These are phyloP conservation scores for Dromius quadrimaculatus DNA, from an alignment of 2,888 invertebrate species.

Conservation along the genomic window DNA sequence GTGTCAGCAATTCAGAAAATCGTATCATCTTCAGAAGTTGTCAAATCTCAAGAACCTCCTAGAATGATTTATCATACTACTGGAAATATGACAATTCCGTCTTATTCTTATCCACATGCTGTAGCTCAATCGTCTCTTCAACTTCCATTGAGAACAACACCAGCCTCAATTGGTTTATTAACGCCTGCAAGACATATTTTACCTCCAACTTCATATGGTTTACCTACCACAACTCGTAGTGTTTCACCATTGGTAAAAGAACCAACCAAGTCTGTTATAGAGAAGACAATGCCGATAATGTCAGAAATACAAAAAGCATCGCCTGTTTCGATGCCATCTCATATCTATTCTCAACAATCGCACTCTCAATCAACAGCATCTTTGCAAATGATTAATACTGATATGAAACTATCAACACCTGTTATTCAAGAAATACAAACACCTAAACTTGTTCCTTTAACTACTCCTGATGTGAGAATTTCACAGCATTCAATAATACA, in stretches of 20 bases:
- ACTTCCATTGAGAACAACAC: background rate
- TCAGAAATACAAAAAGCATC: slow-evolving; percentile 28
- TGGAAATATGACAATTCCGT: slow-evolving; percentile 56
- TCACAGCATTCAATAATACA: slow-evolving; percentile 61
- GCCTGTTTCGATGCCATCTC: background rate
- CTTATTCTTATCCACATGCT: slow-evolving; percentile 56
- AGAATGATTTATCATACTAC: slow-evolving; percentile 64
- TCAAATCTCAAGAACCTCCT: slow-evolving; percentile 62
- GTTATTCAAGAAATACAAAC: slow-evolving; percentile 49
- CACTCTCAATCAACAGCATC: slow-evolving; percentile 42
- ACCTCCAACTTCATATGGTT: slow-evolving; percentile 55
- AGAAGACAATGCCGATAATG: slow-evolving; percentile 38
- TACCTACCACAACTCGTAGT: slow-evolving; percentile 45
- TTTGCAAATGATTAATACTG: slow-evolving; percentile 40
- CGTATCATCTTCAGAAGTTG: slow-evolving; percentile 59
- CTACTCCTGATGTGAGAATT: slow-evolving; percentile 39
- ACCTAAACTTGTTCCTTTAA: slow-evolving; percentile 42
- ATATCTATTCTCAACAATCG: slow-evolving; percentile 39
- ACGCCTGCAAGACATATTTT: slow-evolving; percentile 58
- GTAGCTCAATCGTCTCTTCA: slow-evolving; percentile 24
- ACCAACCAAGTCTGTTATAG: slow-evolving; percentile 54
- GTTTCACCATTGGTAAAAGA: slow-evolving; percentile 53
- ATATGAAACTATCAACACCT: slow-evolving; percentile 38
- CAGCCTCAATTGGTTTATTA: slow-evolving; percentile 37
- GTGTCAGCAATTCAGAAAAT: slow-evolving; percentile 58